These are phyloP conservation scores for Channa striata DNA, from an alignment of 2,797 vertebrate species.

Conservation along the genomic window DNA sequence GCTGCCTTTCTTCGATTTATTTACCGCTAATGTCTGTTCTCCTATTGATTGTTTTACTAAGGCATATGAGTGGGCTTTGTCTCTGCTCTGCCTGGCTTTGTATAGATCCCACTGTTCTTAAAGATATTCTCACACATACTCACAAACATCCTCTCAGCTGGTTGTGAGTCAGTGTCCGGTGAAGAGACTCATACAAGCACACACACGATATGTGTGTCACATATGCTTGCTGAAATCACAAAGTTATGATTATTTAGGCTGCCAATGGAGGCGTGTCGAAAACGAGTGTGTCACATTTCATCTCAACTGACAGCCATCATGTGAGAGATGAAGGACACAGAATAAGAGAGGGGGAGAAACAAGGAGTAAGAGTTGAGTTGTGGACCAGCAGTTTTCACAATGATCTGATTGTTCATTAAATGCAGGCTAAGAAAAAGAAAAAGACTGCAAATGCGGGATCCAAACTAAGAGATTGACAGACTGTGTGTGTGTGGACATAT, in stretches of 20 bases:
- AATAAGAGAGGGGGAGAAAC: constrained; percentile 12
- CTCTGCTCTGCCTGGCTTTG: constrained; percentile 57
- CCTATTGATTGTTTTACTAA: constrained; percentile 76
- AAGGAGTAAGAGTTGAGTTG: constrained; percentile 39
- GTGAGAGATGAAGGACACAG: constrained; percentile 11
- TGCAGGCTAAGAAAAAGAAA: constrained; percentile 63
- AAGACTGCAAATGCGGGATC: constrained; percentile 51
- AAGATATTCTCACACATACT: constrained; percentile 44
- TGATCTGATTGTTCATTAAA: constrained; percentile 71
- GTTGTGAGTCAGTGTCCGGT: constrained; percentile 53
- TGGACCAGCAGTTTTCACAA: constrained; percentile 69
- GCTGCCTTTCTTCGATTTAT: constrained; percentile 67
- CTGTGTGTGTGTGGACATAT: constrained; percentile 11
- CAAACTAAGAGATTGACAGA: constrained; percentile 49
- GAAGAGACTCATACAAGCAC: constrained; percentile 16
- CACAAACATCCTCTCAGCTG: constrained; percentile 46
- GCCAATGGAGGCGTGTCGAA: constrained; percentile 43
- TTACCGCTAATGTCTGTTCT: constrained; percentile 68
- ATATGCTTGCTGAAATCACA: constrained; percentile 62
- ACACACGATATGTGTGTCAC: constrained; percentile 45
- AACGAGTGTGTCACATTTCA: constrained; percentile 68
- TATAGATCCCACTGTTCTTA: constrained; percentile 63
- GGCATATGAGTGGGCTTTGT: constrained; percentile 76
- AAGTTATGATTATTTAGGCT: constrained; percentile 68
- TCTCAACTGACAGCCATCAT: constrained; percentile 62